Percentiles rank a stretch among this genome's conserved stretches.
These are phyloP conservation scores for Polyommatus icarus DNA, from an alignment of 2,888 invertebrate species.

Conservation along the genomic window DNA sequence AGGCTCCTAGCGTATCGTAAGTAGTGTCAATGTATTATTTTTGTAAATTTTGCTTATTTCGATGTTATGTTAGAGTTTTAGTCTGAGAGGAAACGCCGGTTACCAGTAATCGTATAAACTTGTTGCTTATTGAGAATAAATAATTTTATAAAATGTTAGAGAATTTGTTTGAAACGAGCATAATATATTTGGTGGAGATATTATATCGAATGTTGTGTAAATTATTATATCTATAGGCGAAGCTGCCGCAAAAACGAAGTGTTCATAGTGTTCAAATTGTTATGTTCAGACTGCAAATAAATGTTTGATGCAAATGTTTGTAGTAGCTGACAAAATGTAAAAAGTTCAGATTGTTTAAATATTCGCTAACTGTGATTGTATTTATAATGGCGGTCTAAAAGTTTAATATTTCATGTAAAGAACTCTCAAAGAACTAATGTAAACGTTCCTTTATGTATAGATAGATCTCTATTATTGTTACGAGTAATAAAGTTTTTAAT, in stretches of 20 bases:
- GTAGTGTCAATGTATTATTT: constrained; percentile 61
- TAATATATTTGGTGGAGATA: constrained; percentile 57
- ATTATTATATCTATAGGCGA: constrained; percentile 63
- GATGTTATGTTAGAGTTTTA: constrained; percentile 75
- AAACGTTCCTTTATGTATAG: constrained; percentile 78
- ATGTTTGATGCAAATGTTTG: constrained; percentile 50
- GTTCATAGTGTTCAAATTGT: constrained; percentile 54
- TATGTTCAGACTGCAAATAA: constrained; percentile 74
- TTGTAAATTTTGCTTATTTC: constrained; percentile 76
- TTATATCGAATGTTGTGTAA: constrained; percentile 68
- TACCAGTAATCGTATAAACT: constrained; percentile 79
- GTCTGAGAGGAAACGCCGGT: constrained; percentile 80
- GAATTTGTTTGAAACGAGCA: constrained; percentile 67
- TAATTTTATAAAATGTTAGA: constrained; percentile 74
- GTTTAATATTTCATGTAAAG: constrained; percentile 16
- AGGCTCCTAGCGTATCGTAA: constrained; percentile 52
- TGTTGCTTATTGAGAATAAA: constrained; percentile 79
- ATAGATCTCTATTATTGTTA: constrained; percentile 76
- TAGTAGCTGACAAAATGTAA: constrained; percentile 20
- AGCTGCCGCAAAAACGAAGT: constrained; percentile 40
- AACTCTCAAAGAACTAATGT: constrained; percentile 68
- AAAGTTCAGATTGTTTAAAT: constrained; percentile 53
- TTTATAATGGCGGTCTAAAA: constrained; percentile 63
- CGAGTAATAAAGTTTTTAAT: constrained; percentile 52
- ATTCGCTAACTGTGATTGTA: constrained; percentile 76